A percentile compares a stretch with the other conserved stretches of the same genome.
These are phyloP conservation scores for Eledone cirrhosa DNA, from an alignment of 2,888 invertebrate genomes.

Conservation along the genomic window DNA sequence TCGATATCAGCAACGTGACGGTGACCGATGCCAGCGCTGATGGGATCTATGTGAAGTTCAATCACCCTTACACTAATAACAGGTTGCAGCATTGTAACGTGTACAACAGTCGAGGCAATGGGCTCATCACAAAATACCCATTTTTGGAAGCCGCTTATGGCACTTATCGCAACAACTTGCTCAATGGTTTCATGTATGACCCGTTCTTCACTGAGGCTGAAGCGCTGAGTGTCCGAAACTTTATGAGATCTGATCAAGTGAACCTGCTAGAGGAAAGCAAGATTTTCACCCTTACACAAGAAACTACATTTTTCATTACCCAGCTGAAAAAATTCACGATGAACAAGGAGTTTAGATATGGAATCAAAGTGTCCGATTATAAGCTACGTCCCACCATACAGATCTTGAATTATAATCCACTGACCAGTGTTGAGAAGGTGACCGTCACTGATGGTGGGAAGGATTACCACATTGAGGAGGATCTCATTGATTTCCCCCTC, in stretches of 20 bases:
- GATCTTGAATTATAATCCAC: slow-evolving; percentile 64
- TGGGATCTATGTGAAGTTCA: slow-evolving; percentile 92
- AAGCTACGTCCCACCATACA: slow-evolving; percentile 52
- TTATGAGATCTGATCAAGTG: slow-evolving; percentile 41
- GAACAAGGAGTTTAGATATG: slow-evolving; percentile 43
- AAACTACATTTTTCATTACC: slow-evolving; percentile 50
- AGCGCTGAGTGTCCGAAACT: slow-evolving; percentile 59
- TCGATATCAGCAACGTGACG: slow-evolving; percentile 68
- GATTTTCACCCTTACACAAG: slow-evolving; percentile 34
- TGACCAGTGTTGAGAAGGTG: slow-evolving; percentile 57
- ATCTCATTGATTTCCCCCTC: slow-evolving; percentile 88
- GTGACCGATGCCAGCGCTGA: slow-evolving; percentile 88
- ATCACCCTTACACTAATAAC: slow-evolving; percentile 83
- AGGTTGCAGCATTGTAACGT: slow-evolving; percentile 78
- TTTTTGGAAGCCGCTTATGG: slow-evolving; percentile 72
- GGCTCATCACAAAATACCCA: slow-evolving; percentile 87
- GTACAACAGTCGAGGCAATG: slow-evolving; percentile 72
- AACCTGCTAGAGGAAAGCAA: neutral
- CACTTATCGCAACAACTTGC: slow-evolving; percentile 81
- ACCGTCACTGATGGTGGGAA: slow-evolving; percentile 52
- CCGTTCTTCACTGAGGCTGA: slow-evolving; percentile 77
- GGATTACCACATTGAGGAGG: slow-evolving; percentile 71
- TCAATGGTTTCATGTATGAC: slow-evolving; percentile 91
- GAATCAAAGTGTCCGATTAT: slow-evolving; percentile 36
- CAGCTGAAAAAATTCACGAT: slow-evolving; percentile 39